Percentiles rank a stretch among this genome's conserved stretches.
These are phyloP conservation scores for Pandemis cinnamomeana DNA, from an alignment of 2,888 invertebrate species.

Conservation along the genomic window DNA sequence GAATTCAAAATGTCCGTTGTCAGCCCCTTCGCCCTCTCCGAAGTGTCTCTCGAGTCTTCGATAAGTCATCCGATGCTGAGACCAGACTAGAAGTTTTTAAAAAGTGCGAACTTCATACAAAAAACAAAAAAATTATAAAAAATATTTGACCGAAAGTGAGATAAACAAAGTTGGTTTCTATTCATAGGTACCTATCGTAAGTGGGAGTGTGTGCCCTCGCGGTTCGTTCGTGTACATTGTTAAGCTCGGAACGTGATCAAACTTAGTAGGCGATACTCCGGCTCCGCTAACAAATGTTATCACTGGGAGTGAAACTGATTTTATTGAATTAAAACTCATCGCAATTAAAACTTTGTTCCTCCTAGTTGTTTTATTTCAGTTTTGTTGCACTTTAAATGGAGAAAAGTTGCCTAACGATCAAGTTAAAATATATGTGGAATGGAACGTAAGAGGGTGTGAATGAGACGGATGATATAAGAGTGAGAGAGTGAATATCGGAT, in stretches of 20 bases:
- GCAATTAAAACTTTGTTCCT: slow-evolving; percentile 12
- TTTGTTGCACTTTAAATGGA: slow-evolving; percentile 1
- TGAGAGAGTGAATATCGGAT: no score
- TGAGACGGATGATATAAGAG: no score
- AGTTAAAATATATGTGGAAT: not conserved
- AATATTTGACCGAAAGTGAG: not conserved
- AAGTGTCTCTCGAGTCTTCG: no score
- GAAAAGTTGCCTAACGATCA: not conserved
- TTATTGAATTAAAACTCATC: slow-evolving; percentile 8
- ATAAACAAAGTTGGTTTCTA: not conserved
- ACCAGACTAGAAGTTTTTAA: no score
- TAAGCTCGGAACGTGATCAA: slow-evolving; percentile 20
- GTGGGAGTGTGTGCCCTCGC: slow-evolving; percentile 3
- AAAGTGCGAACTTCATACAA: no score
- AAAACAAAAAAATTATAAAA: no score
- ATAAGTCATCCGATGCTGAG: no score
- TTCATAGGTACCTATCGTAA: not conserved
- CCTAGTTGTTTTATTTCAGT: not conserved
- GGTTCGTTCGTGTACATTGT: slow-evolving; percentile 21
- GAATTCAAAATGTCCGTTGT: no score
- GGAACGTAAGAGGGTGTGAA: no score
- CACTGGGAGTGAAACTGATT: slow-evolving; percentile 4
- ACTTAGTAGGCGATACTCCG: slow-evolving; percentile 15
- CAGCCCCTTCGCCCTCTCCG: no score
- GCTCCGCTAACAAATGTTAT: slow-evolving; percentile 3